Base-by-base conservation (phyloP, 2,888 invertebrate species). In the Mesorhabditis sp. region DNA sequence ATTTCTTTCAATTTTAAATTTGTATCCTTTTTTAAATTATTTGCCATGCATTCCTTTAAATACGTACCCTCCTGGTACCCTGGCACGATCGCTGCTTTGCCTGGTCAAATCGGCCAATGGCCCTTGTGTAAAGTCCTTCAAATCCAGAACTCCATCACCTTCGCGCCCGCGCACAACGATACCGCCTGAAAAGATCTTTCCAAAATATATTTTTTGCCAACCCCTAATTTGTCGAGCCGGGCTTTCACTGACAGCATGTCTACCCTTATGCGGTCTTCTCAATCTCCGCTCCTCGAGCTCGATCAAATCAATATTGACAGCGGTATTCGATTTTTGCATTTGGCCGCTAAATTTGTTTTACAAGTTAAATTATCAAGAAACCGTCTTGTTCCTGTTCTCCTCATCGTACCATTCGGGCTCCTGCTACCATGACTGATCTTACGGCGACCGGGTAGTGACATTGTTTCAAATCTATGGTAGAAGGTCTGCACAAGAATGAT, bases 401-500 rank as follows among this genome's bases (percentile, higher is more conserved):
- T 64, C 67, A 79, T 70, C 4, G 79, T 80, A 45, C 79, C 79
- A 70, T 78, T 80, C 0, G 80, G 78, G 72, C 80, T 80, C 67
- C 78, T 7, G 58, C 71, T 74, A 45, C 69, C 67, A 4, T 74
- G 69, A 45, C 76, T 76, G 63, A 78, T 76, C 69, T 79, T 79
- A 45, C 80, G 68, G 28, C 75, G 67, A 5, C 83, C 83, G 0
- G 83, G 82, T 44, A 83, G 76, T 5, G 82, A 83, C 76, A 83
- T 82, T 13, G 83, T 81, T 64, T 83, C 83, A 65, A 79, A 78
- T 44, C 68, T 69, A 28, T 6, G 28, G 28, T 28, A 28, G 28
- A 28, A 28, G 28, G 28, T n/a, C n/a, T n/a, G n/a, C n/a, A n/a
- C n/a, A n/a, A n/a, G n/a, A n/a, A n/a, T n/a, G n/a, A n/a, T n/a